phyloP scores from a whole-genome alignment of 2,888 invertebrate genomes.

The Catotricha subobsoleta region DNA sequence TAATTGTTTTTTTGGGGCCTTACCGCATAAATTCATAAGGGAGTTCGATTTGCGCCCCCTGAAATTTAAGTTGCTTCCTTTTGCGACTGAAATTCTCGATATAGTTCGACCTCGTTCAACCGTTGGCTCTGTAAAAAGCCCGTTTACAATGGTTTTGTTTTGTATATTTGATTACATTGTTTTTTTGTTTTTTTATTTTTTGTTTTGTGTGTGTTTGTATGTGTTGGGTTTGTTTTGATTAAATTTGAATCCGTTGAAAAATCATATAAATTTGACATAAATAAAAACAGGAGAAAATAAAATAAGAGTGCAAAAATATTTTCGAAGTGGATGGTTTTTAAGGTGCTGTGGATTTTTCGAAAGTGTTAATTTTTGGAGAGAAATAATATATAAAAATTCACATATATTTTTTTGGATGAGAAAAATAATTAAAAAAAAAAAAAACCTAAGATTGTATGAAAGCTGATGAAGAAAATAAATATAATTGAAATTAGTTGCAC shows the following conservation, averaged over 20 bases:
- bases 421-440: too few species aligned
- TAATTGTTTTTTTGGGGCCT: slow-evolving; percentile 47
- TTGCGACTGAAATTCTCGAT: slow-evolving; percentile 57
- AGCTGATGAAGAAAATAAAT: too few species aligned
- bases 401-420: too few species aligned
- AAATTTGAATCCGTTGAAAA: not conserved
- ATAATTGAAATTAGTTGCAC: too few species aligned
- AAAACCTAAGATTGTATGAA: too few species aligned
- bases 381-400: too few species aligned
- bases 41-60: slow-evolving; percentile 86
- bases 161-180: not conserved
- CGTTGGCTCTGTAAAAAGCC: slow-evolving; percentile 27
- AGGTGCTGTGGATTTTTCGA: too few species aligned
- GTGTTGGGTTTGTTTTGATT: not conserved
- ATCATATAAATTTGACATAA: not conserved
- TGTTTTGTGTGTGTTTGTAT: not conserved
- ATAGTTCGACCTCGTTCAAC: slow-evolving; percentile 39
- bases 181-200: slow-evolving; percentile 7
- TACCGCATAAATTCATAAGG: slow-evolving; percentile 92
- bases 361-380: too few species aligned
- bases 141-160: slow-evolving; percentile 7
- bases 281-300: too few species aligned
- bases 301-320: too few species aligned
- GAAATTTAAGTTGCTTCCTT: slow-evolving; percentile 68
- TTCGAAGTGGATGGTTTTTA: too few species aligned